Percentiles rank a stretch among this genome's conserved stretches.
Evolutionary conservation across 2,888 invertebrate species (phyloP).

Genomic region (Panopea generosa): DNA sequence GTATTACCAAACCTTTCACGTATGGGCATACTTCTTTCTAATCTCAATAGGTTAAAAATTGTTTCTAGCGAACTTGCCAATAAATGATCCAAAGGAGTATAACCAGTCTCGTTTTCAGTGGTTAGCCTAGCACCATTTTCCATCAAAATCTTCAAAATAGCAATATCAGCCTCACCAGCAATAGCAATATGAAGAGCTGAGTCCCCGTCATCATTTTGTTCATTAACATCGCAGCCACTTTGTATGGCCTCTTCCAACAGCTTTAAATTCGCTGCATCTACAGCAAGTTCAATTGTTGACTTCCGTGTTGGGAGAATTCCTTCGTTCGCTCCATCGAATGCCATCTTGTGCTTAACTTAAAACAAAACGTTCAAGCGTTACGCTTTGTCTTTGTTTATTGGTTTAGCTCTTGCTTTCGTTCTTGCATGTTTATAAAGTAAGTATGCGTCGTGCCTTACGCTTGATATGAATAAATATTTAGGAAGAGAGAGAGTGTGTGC

Average conservation of each 20-base stretch:
- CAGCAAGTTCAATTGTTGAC: not conserved
- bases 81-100: not conserved
- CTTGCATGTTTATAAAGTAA: too few relatives aligned
- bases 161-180: not conserved
- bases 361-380: too few relatives aligned
- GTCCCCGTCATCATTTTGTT: not conserved
- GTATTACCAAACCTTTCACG: not conserved
- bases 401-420: too few relatives aligned
- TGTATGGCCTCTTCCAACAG: not conserved
- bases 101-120: not conserved
- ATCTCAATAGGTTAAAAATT: not conserved
- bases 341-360: too few relatives aligned
- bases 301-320: too few relatives aligned
- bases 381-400: too few relatives aligned
- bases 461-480: too few relatives aligned
- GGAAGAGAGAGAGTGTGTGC: too few relatives aligned
- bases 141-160: not conserved
- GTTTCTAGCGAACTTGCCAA: not conserved
- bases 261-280: not conserved
- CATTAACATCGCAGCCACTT: not conserved
- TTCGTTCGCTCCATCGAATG: too few relatives aligned
- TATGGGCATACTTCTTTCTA: not conserved
- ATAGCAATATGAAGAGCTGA: not conserved
- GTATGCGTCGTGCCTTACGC: too few relatives aligned
- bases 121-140: not conserved